Conservation (phyloP, 2,113 vertebrate genomes). For the Trachemys scripta region DNA sequence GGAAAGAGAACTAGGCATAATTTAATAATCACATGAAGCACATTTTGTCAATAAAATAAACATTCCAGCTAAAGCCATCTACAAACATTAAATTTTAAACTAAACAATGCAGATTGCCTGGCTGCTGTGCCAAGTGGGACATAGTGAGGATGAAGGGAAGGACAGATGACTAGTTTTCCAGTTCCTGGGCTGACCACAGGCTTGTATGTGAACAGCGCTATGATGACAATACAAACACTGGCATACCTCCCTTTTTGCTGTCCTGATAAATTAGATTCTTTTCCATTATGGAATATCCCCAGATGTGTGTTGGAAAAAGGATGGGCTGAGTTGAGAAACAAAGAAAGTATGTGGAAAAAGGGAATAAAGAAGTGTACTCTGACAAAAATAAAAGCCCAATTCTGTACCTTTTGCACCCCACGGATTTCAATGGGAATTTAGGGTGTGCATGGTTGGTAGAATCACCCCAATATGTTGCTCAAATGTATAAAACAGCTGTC, state of each 20-base stretch:
- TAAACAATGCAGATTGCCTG: slow-evolving; percentile 38
- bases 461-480: not conserved
- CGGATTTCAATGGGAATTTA: rapidly evolving
- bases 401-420: not conserved
- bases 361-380: not conserved
- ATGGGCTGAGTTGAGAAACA: not conserved
- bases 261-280: not conserved
- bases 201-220: not conserved
- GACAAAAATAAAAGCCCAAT: not conserved
- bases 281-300: not conserved
- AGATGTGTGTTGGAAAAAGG: not conserved
- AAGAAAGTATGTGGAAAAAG: rapidly evolving
- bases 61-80: slow-evolving; percentile 55
- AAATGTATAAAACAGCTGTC: not conserved
- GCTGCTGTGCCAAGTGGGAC: slow-evolving; percentile 43
- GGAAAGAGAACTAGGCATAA: slow-evolving; percentile 30
- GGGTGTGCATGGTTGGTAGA: not conserved
- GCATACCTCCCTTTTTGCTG: not conserved
- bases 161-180: slow-evolving; percentile 50
- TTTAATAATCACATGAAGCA: slow-evolving; percentile 52
- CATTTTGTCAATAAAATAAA: slow-evolving; percentile 53
- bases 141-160: not conserved
- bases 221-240: not conserved
- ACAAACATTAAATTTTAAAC: not conserved
- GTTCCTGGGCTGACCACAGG: slow-evolving; percentile 24